A percentile compares a stretch with the other conserved stretches of the same genome.
Conservation (phyloP, 2,113 vertebrate genomes). For the Clarias magur region DNA sequence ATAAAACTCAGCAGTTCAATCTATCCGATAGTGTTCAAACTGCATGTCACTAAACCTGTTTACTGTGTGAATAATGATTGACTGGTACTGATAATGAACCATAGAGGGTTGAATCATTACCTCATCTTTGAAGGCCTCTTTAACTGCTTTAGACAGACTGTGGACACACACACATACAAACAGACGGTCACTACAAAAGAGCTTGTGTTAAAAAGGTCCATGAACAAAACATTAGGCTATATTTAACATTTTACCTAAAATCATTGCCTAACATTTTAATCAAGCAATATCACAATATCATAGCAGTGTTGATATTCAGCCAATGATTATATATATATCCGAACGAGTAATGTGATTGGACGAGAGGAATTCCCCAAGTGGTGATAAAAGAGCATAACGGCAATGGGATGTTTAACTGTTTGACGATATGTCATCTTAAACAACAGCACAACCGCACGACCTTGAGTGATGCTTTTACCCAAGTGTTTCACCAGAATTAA, state of each 20-base stretch:
- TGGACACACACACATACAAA: background rate
- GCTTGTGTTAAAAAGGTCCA: background rate
- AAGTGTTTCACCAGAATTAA: no score
- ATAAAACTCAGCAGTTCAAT: background rate
- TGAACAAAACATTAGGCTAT: background rate
- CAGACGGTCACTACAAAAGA: background rate
- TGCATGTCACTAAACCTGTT: slow-evolving; percentile 55
- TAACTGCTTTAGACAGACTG: background rate
- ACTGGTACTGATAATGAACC: slow-evolving; percentile 57
- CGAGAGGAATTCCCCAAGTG: no score
- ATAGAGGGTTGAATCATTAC: background rate
- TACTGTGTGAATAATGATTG: slow-evolving; percentile 74
- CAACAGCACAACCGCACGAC: no score
- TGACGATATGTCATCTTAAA: no score
- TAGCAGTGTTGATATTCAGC: no score
- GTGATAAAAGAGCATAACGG: no score
- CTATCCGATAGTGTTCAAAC: slow-evolving; percentile 39
- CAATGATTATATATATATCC: no score
- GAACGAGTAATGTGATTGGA: no score
- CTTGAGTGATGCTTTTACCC: no score
- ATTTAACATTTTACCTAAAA: background rate
- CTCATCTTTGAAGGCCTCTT: background rate
- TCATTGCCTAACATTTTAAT: background rate
- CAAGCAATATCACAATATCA: no score
- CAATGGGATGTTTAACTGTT: no score